A percentile compares a stretch with the other conserved stretches of the same genome.
These are phyloP conservation scores for Eledone cirrhosa DNA, from an alignment of 2,888 invertebrate species.

Conservation along the genomic window DNA sequence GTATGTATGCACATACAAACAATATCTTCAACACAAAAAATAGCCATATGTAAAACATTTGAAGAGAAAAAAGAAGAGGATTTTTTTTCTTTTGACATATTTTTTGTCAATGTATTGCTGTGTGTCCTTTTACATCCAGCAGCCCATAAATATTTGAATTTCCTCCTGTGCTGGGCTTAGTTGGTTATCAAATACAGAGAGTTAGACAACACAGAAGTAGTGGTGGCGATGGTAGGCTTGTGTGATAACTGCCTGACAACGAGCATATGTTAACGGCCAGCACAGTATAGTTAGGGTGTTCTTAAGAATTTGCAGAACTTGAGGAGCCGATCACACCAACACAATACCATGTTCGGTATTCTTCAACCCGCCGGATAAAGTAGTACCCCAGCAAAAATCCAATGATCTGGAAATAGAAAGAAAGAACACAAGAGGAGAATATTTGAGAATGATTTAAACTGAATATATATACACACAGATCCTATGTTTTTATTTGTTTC, in stretches of 20 bases:
- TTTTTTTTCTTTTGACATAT: neutral
- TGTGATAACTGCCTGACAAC: neutral
- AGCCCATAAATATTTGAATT: neutral
- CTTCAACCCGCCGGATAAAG: conserved; percentile 54
- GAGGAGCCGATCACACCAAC: conserved; percentile 36
- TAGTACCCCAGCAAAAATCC: conserved; percentile 59
- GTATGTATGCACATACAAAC: neutral
- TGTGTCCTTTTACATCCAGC: neutral
- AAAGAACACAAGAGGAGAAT: neutral
- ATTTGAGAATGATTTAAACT: no score
- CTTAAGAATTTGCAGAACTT: neutral
- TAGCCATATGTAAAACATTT: neutral
- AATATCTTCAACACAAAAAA: neutral
- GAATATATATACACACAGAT: no score
- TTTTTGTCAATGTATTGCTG: neutral
- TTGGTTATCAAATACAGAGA: no score
- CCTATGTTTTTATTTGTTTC: no score
- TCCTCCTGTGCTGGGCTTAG: no score
- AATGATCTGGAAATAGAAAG: conserved; percentile 50
- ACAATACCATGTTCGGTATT: conserved; percentile 53
- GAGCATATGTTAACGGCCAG: neutral
- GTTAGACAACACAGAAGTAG: neutral
- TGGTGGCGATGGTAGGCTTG: neutral
- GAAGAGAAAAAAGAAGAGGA: neutral
- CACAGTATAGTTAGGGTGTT: neutral